Conservation (phyloP, 2,113 vertebrate species). For the Dasyurus viverrinus region DNA sequence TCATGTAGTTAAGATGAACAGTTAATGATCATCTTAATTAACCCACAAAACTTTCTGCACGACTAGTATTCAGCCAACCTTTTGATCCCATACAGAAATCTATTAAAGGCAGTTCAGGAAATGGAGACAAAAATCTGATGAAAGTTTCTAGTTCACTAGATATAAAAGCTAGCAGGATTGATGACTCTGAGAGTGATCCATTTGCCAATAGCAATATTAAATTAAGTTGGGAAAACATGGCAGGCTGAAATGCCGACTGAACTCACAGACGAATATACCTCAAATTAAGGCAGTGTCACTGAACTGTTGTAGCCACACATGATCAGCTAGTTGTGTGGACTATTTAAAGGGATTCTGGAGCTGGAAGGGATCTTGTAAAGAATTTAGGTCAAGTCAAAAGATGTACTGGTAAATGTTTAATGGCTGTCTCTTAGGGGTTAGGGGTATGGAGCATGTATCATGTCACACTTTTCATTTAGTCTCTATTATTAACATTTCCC, state of each 20-base stretch:
- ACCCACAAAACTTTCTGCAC: slow-evolving; percentile 72
- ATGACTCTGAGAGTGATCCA: slow-evolving; percentile 50
- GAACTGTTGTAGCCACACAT: slow-evolving; percentile 29
- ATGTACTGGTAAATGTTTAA: neutral
- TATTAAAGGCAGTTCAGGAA: slow-evolving; percentile 63
- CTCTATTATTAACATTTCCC: neutral
- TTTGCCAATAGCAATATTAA: slow-evolving; percentile 65
- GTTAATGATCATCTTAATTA: slow-evolving; percentile 80
- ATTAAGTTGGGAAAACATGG: slow-evolving; percentile 56
- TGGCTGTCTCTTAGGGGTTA: neutral
- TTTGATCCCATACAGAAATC: slow-evolving; percentile 68
- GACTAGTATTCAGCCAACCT: slow-evolving; percentile 64
- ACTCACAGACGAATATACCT: neutral
- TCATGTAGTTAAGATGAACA: slow-evolving; percentile 56
- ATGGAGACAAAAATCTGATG: slow-evolving; percentile 68
- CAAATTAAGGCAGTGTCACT: slow-evolving; percentile 32
- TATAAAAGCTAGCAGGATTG: slow-evolving; percentile 51
- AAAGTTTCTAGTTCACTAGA: slow-evolving; percentile 42
- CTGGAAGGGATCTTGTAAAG: neutral
- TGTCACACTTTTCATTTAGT: neutral
- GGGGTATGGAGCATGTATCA: neutral
- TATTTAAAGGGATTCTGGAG: neutral
- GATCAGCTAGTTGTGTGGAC: neutral
- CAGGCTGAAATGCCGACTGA: slow-evolving; percentile 55
- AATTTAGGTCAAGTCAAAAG: neutral